Evolutionary conservation across 2,797 vertebrate genomes (phyloP).

Genomic region (Morelia viridis): DNA sequence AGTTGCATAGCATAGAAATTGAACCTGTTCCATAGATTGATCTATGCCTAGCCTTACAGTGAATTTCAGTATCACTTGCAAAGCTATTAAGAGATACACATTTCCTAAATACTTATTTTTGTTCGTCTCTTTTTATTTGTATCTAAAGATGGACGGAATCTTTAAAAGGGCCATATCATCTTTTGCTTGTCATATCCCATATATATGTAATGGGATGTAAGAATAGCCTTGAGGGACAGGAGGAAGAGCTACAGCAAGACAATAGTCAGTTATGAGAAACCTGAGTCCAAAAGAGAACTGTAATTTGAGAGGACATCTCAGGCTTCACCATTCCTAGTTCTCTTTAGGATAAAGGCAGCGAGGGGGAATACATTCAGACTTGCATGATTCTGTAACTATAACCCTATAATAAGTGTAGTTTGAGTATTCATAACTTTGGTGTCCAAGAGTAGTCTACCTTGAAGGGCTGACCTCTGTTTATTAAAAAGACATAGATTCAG

Average conservation of each 20-base stretch:
- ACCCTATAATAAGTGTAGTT: not conserved
- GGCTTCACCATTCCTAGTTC: not conserved
- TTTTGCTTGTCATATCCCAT: not conserved
- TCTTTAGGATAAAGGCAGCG: not conserved
- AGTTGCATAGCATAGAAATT: not conserved
- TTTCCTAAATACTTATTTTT: not conserved
- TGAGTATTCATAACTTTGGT: not conserved
- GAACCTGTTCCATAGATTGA: not conserved
- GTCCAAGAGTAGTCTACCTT: not conserved
- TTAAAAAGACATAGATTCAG: not conserved
- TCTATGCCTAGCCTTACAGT: not conserved
- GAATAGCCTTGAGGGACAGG: not conserved
- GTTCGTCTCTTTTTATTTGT: not conserved
- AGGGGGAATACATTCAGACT: not conserved
- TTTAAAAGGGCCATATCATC: not conserved
- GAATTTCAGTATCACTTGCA: not conserved
- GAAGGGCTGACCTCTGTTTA: not conserved
- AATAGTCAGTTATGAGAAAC: not conserved
- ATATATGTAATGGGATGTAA: not conserved
- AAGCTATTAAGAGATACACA: not conserved
- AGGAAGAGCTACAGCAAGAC: not conserved
- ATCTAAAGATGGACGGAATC: not conserved
- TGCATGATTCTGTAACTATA: not conserved
- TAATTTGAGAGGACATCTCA: not conserved
- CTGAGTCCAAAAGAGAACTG: not conserved